These are phyloP conservation scores for Prionace glauca DNA, from an alignment of 2,797 vertebrate species.

Conservation along the genomic window DNA sequence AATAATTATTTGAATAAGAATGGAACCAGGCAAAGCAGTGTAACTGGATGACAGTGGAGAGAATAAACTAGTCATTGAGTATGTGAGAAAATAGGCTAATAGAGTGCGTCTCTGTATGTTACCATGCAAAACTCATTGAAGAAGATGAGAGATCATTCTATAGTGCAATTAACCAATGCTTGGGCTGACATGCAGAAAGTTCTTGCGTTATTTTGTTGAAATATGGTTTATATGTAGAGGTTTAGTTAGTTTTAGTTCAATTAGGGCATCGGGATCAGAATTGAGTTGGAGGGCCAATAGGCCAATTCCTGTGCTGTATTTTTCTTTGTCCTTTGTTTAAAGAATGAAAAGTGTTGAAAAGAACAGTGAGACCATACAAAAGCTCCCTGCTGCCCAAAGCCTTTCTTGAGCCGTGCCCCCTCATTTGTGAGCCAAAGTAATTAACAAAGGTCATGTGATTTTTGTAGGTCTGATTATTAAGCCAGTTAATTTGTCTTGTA, in stretches of 20 bases:
- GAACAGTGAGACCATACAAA: too few species aligned
- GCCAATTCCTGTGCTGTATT: too few species aligned
- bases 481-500: neutral
- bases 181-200: neutral
- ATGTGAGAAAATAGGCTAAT: neutral
- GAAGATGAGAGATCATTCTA: neutral
- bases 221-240: too few species aligned
- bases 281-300: too few species aligned
- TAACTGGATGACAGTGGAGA: too few species aligned
- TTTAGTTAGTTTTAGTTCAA: too few species aligned
- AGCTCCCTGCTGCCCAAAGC: neutral
- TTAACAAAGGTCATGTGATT: neutral
- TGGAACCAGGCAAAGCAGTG: too few species aligned
- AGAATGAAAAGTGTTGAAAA: too few species aligned
- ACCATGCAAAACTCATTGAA: neutral
- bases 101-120: neutral
- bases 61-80: neutral
- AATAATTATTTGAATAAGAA: too few species aligned
- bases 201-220: neutral
- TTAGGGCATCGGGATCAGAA: too few species aligned
- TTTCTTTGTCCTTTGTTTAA: too few species aligned
- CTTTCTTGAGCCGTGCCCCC: neutral
- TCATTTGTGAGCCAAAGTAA: neutral
- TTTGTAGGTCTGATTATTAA: neutral
- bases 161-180: neutral